These are phyloP conservation scores for Heliocidaris tuberculata DNA, from an alignment of 35 echinoderm and acorn worm species.

Conservation along the genomic window DNA sequence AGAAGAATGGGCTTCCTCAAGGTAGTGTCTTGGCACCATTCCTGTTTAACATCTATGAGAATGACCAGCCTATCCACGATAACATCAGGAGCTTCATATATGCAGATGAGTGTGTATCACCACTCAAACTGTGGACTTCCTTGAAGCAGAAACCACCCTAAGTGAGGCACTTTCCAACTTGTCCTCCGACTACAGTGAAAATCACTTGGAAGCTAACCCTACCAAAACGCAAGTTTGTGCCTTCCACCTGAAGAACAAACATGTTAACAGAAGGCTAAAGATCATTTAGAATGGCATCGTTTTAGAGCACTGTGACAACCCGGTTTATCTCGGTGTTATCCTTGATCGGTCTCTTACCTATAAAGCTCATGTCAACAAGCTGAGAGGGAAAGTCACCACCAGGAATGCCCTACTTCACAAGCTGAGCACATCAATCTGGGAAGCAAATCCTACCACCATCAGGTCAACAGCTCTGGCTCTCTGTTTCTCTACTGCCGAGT, in stretches of 20 bases:
- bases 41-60: constrained; percentile 51
- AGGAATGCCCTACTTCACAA: constrained; percentile 44
- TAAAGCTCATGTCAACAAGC: constrained; percentile 32
- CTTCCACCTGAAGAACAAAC: too few species aligned
- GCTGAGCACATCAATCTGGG: too few species aligned
- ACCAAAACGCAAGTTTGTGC: neutral
- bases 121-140: neutral
- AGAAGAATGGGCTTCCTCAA: too few species aligned
- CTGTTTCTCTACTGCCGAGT: too few species aligned
- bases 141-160: neutral
- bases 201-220: neutral
- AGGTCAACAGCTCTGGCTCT: too few species aligned
- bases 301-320: too few species aligned
- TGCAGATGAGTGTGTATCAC: neutral
- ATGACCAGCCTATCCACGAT: neutral
- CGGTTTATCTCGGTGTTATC: constrained; percentile 15
- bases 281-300: too few species aligned
- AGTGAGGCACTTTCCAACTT: too few species aligned
- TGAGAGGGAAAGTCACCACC: constrained; percentile 21
- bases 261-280: too few species aligned
- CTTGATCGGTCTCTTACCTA: neutral
- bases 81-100: constrained; percentile 33
- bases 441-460: too few species aligned
- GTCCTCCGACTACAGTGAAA: neutral
- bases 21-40: too few species aligned